A percentile compares a stretch with the other conserved stretches of the same genome.
These are phyloP conservation scores for Eupithecia subfuscata DNA, from an alignment of 2,888 invertebrate genomes.

Conservation along the genomic window DNA sequence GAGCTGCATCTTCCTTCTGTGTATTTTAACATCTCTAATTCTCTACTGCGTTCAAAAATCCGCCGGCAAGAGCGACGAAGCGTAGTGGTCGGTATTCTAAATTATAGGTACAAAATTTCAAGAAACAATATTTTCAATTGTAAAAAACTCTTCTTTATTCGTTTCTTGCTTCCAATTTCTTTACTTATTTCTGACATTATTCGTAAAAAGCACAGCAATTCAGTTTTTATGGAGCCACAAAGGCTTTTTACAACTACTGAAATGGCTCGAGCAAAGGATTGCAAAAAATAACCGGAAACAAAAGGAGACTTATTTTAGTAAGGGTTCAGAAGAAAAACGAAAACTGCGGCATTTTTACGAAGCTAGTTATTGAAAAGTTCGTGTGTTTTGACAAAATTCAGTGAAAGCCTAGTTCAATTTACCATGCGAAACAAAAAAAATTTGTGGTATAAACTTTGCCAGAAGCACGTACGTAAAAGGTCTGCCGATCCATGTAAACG, in stretches of 20 bases:
- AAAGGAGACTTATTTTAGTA: background rate
- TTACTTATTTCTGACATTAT: background rate
- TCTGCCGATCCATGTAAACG: constrained; percentile 8
- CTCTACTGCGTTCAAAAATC: too few relatives aligned
- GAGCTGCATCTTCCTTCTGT: too few relatives aligned
- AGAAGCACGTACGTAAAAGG: background rate
- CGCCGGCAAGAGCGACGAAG: too few relatives aligned
- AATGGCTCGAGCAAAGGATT: background rate
- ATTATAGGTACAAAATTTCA: too few relatives aligned
- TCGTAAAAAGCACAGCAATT: constrained; percentile 8
- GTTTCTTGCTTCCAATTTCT: background rate
- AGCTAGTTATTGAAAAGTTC: background rate
- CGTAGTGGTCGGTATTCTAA: too few relatives aligned
- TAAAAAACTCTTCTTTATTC: background rate
- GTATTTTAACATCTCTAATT: too few relatives aligned
- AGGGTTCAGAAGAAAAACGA: constrained; percentile 12
- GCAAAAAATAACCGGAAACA: constrained; percentile 8
- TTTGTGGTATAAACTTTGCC: background rate
- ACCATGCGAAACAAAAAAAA: background rate
- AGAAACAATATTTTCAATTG: background rate
- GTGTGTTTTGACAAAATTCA: background rate
- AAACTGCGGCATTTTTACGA: background rate
- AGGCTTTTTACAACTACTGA: constrained; percentile 5
- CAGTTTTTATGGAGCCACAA: constrained; percentile 5
- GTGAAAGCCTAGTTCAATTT: background rate